These are phyloP conservation scores for Helicoverpa zea DNA, from an alignment of 1,140 invertebrate species.

Conservation along the genomic window DNA sequence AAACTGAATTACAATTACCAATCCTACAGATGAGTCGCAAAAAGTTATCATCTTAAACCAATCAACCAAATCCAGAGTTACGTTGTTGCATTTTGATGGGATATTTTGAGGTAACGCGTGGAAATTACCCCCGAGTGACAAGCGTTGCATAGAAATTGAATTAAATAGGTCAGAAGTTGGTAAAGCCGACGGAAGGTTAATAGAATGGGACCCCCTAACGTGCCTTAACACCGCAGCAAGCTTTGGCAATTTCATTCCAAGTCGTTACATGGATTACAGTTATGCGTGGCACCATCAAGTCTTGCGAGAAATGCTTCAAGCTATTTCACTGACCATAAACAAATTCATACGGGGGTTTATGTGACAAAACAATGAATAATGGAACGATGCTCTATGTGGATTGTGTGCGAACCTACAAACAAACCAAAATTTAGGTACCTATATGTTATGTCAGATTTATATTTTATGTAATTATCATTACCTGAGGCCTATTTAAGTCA, in stretches of 20 bases:
- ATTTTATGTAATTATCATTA: too few relatives aligned
- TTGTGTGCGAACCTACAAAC: too few relatives aligned
- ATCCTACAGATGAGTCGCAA: background rate
- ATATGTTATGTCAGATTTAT: too few relatives aligned
- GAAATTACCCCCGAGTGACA: slow-evolving; percentile 40
- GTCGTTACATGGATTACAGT: slow-evolving; percentile 15
- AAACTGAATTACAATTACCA: too few relatives aligned
- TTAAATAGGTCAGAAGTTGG: slow-evolving; percentile 52
- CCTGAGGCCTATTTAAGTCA: background rate
- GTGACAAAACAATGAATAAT: slow-evolving; percentile 33
- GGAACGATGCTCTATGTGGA: background rate
- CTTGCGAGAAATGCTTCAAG: background rate
- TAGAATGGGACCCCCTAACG: slow-evolving; percentile 63
- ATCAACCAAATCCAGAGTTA: background rate
- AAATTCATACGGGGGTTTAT: slow-evolving; percentile 16
- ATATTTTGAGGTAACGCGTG: slow-evolving; percentile 4
- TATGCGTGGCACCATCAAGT: background rate
- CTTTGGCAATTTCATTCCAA: background rate
- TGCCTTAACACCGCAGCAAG: slow-evolving; percentile 17
- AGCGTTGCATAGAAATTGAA: slow-evolving; percentile 46
- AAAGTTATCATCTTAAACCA: slow-evolving; percentile 4
- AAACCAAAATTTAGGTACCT: too few relatives aligned
- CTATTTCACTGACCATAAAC: slow-evolving; percentile 3
- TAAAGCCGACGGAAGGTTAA: slow-evolving; percentile 63
- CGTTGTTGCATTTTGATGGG: slow-evolving; percentile 28